These are phyloP conservation scores for Polypterus senegalus DNA, from an alignment of 2,113 vertebrate genomes.

Conservation along the genomic window DNA sequence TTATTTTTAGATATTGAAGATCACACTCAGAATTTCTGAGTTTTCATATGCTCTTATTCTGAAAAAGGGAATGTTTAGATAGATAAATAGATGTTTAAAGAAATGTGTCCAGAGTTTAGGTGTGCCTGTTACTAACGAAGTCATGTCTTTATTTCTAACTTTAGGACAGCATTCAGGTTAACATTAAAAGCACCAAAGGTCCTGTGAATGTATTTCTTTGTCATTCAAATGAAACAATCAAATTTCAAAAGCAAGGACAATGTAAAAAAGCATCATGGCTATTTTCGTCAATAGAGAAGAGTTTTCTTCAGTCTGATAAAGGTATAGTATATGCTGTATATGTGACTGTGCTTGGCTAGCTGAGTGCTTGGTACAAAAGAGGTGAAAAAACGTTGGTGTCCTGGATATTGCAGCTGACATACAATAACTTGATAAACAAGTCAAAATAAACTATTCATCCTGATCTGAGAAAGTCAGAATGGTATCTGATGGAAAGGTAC, in stretches of 20 bases:
- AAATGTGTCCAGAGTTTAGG: not conserved
- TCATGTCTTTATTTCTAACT: not conserved
- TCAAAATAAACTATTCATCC: too few relatives aligned
- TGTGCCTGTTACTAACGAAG: not conserved
- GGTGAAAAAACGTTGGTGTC: too few relatives aligned
- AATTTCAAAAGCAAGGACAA: not conserved
- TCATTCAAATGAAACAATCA: slow-evolving; percentile 34
- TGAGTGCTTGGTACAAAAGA: too few relatives aligned
- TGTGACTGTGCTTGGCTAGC: too few relatives aligned
- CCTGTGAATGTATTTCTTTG: slow-evolving; percentile 65
- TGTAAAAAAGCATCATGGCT: not conserved
- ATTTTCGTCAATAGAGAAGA: slow-evolving; percentile 39
- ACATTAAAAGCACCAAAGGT: slow-evolving; percentile 66
- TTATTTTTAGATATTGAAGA: not conserved
- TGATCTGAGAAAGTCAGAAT: too few relatives aligned
- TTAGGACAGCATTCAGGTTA: slow-evolving; percentile 71
- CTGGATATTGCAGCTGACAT: too few relatives aligned
- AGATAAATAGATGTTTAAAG: not conserved
- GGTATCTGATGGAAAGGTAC: too few relatives aligned
- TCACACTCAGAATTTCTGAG: not conserved
- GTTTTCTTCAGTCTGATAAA: slow-evolving; percentile 6
- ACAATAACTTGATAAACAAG: too few relatives aligned
- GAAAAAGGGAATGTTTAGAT: too few relatives aligned
- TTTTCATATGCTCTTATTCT: not conserved
- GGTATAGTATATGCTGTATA: too few relatives aligned